Percentiles rank a stretch among this genome's conserved stretches.
These are phyloP conservation scores for Hemistola chrysoprasaria DNA, from an alignment of 2,888 invertebrate species.

Conservation along the genomic window DNA sequence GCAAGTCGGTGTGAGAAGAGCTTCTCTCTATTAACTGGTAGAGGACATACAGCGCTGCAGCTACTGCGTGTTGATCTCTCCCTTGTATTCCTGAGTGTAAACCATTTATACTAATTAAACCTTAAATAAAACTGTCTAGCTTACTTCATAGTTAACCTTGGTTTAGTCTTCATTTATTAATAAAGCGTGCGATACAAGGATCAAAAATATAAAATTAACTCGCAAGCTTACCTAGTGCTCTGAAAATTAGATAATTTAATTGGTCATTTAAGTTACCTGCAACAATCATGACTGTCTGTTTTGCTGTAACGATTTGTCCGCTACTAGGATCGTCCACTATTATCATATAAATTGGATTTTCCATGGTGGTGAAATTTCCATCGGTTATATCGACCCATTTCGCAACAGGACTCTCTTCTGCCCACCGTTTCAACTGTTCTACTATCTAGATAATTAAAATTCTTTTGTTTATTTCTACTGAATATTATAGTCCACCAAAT, in stretches of 20 bases:
- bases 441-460: slow-evolving; percentile 51
- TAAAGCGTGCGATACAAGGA: too few species aligned
- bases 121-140: too few species aligned
- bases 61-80: slow-evolving; percentile 69
- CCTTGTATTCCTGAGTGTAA: slow-evolving; percentile 63
- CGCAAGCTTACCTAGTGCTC: too few species aligned
- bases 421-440: slow-evolving; percentile 62
- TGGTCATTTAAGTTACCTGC: slow-evolving; percentile 58
- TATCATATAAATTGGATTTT: slow-evolving; percentile 74
- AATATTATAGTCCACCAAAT: too few species aligned
- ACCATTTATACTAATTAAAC: not conserved
- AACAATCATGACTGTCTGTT: slow-evolving; percentile 68
- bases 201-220: too few species aligned
- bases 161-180: too few species aligned
- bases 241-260: too few species aligned
- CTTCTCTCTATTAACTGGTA: slow-evolving; percentile 67
- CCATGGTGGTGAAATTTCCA: slow-evolving; percentile 68
- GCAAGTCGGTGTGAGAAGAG: slow-evolving; percentile 56
- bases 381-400: slow-evolving; percentile 66
- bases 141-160: too few species aligned
- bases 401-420: slow-evolving; percentile 62
- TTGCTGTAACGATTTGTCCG: slow-evolving; percentile 66
- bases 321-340: slow-evolving; percentile 70
- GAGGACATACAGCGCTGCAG: slow-evolving; percentile 68
- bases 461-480: too few species aligned